Evolutionary conservation across 2,888 invertebrate species (phyloP).

Genomic region (Agrochola litura): DNA sequence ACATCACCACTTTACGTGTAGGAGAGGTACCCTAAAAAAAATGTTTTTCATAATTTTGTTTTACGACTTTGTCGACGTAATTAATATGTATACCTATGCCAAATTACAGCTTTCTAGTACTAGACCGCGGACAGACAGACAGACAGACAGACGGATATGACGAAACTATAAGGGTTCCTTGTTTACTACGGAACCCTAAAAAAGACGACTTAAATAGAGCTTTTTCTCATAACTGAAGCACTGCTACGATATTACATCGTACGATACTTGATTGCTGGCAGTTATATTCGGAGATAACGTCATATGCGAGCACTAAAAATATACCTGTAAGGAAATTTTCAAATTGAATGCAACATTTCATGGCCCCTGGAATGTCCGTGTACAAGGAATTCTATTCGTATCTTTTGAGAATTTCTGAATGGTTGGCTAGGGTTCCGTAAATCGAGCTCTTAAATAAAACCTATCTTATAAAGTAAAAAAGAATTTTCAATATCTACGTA

Average conservation of each 20-base stretch:
- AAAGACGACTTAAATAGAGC: accelerated
- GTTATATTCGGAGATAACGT: conserved; percentile 31
- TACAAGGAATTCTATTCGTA: conserved; percentile 70
- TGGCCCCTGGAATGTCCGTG: conserved; percentile 64
- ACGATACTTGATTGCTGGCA: conserved; percentile 32
- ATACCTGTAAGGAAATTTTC: conserved; percentile 63
- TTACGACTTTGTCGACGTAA: no score
- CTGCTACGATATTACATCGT: conserved; percentile 9
- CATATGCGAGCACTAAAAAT: conserved; percentile 59
- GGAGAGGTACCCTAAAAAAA: no score
- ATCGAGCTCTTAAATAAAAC: conserved; percentile 50
- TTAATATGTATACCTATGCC: no score
- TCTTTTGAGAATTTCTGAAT: conserved; percentile 68
- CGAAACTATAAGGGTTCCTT: no score
- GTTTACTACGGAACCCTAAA: no score
- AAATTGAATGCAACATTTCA: conserved; percentile 73
- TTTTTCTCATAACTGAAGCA: neutral
- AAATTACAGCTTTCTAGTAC: no score
- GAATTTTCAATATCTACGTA: neutral
- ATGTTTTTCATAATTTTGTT: no score
- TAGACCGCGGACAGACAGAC: no score
- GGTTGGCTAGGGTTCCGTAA: conserved; percentile 64
- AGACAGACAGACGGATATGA: no score
- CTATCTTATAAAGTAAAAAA: conserved; percentile 3
- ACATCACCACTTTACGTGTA: no score